Conservation (phyloP, 2,888 invertebrate species). For the Halictus ligatus region DNA sequence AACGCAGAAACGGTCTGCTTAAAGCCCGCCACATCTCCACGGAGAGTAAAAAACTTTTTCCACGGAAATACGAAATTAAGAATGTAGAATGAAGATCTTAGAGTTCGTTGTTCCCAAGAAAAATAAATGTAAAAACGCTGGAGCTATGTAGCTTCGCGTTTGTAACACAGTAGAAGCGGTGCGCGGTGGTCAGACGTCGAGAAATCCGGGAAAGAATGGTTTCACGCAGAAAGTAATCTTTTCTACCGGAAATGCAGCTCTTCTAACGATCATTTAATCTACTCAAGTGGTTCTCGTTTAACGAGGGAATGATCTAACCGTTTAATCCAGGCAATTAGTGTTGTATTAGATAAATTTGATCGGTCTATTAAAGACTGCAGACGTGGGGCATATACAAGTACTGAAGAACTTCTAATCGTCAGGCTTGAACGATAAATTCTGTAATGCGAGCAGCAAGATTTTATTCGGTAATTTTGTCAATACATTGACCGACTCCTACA, state of each 20-base stretch:
- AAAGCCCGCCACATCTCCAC: too few species aligned
- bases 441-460: not conserved
- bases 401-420: not conserved
- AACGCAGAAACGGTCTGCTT: too few species aligned
- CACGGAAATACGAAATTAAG: not conserved
- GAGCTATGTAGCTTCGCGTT: not conserved
- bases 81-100: not conserved
- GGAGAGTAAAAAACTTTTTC: not conserved
- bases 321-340: not conserved
- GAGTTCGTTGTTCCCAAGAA: not conserved
- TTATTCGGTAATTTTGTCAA: not conserved
- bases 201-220: not conserved
- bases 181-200: not conserved
- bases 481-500: not conserved
- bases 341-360: not conserved
- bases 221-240: not conserved
- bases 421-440: not conserved
- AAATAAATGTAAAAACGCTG: not conserved
- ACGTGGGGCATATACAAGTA: not conserved
- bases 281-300: not conserved
- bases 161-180: not conserved
- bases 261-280: not conserved
- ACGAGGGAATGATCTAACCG: not conserved
- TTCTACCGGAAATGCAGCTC: not conserved
- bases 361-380: not conserved